phyloP scores from a whole-genome alignment of 37 sponge, comb jelly and placozoan genomes.

The Hexactinellida sp. region DNA sequence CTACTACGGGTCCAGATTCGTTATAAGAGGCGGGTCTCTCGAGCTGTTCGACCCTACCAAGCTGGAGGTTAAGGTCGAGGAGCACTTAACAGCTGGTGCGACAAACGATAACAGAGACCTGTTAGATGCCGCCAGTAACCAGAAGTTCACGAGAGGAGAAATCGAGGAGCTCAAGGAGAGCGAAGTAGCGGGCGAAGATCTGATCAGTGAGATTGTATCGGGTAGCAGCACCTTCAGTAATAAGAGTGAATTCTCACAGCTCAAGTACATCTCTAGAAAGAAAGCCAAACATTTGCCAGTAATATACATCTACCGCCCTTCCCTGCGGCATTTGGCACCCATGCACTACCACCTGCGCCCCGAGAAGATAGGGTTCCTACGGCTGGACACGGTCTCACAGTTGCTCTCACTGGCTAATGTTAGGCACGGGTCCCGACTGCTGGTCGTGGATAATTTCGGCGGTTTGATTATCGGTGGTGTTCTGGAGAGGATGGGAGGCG shows the following conservation, averaged over 20 bases:
- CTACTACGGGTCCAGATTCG: background rate
- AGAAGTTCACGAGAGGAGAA: background rate
- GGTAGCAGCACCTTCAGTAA: conserved; percentile 34
- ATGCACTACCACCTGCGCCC: conserved; percentile 26
- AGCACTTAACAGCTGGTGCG: background rate
- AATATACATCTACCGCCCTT: background rate
- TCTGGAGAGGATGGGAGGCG: conserved; percentile 74
- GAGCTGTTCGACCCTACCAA: background rate
- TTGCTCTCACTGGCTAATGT: conserved; percentile 61
- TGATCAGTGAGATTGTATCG: background rate
- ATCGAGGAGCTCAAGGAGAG: background rate
- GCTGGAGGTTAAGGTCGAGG: background rate
- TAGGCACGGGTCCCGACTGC: conserved; percentile 33
- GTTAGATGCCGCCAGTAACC: background rate
- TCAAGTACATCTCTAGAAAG: conserved; percentile 66
- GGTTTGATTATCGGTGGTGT: conserved; percentile 52
- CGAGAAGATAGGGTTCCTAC: conserved; percentile 4
- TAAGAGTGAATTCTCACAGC: conserved; percentile 60
- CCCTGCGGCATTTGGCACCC: background rate
- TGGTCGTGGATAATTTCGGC: conserved; percentile 65
- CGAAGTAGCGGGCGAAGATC: background rate
- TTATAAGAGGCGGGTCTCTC: background rate
- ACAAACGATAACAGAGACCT: background rate
- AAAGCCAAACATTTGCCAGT: conserved; percentile 31
- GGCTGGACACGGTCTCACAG: conserved; percentile 52